Evolutionary conservation across 37 sponge, comb jelly and placozoan species (phyloP), one percentile per base, ranked within the genome.

Genomic region (Cladorhizidae sp.): DNA sequence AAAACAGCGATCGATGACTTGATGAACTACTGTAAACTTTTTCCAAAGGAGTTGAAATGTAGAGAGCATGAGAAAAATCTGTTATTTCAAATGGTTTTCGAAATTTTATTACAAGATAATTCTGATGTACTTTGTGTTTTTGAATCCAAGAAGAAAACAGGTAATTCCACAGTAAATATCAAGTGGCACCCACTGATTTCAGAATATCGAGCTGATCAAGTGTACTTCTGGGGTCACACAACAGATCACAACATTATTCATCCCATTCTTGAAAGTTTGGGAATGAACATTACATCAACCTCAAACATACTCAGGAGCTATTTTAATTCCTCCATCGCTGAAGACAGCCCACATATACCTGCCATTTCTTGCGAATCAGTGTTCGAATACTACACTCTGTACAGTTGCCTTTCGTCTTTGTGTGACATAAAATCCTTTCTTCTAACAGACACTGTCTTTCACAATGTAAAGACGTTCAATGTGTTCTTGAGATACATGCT

Each of bases 281-380:
- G 76, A n/a, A 89, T 89, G 85, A 79, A 78, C 28, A 73, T 89
- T 0, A 80, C 80, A 20, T 54, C 49, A 39, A 80, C 85, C 33
- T 75, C 89, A 52, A 21, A 29, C 6, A 49, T 26, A 23, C 33
- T 89, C 2, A 62, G 15, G 52, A 63, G 41, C 0, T 62, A 74
- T 32, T 75, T 89, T 42, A 73, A 80, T 57, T 40, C 45, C 3
- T 62, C 64, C 17, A 58, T 76, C 42, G 28, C 23, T 49, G 38
- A 76, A 39, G 45, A 26, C 28, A 43, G 43, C 67, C 26, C 49
- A 45, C 49, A 65, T 9, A 65, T 77, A 12, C 85, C 72, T 42
- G 50, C 8, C 26, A 71, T 61, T 42, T 38, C 54, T 35, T 73
- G 70, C 8, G 15, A 29, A 0, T 64, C 78, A 45, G 85, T 85